phyloP scores from a whole-genome alignment of 2,888 invertebrate species.

The Protophormia terraenovae region DNA sequence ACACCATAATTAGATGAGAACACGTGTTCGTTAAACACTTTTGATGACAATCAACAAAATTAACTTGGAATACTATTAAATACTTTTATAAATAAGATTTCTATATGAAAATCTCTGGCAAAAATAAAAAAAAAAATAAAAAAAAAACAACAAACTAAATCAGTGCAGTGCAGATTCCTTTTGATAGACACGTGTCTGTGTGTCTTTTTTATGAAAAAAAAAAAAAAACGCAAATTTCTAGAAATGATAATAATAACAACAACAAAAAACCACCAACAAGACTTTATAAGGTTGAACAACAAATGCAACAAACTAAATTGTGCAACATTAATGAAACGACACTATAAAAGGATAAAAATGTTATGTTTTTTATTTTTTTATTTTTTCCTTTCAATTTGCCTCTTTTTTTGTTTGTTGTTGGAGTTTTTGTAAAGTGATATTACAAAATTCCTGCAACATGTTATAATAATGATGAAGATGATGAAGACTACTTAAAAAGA shows the following conservation, averaged over 20 bases:
- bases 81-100: constrained; percentile 38
- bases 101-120: constrained; percentile 35
- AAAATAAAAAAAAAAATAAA: neutral
- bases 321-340: constrained; percentile 59
- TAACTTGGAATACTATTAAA: constrained; percentile 65
- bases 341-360: constrained; percentile 65
- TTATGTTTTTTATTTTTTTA: constrained; percentile 19
- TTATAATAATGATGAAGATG: constrained; percentile 32
- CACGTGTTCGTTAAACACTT: constrained; percentile 69
- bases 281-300: constrained; percentile 53
- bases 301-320: constrained; percentile 42
- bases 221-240: constrained; percentile 64
- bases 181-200: constrained; percentile 67
- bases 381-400: neutral
- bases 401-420: neutral
- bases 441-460: constrained; percentile 65
- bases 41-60: constrained; percentile 66
- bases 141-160: constrained; percentile 35
- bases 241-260: constrained; percentile 54
- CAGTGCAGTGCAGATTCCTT: constrained; percentile 51
- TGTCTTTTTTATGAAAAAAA: neutral
- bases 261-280: constrained; percentile 34
- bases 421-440: constrained; percentile 63
- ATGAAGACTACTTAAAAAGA: constrained; percentile 22
- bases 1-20: constrained; percentile 66